A percentile compares a stretch with the other conserved stretches of the same genome.
phyloP scores from a whole-genome alignment of 2,113 vertebrate species.

The Odocoileus hemionus region DNA sequence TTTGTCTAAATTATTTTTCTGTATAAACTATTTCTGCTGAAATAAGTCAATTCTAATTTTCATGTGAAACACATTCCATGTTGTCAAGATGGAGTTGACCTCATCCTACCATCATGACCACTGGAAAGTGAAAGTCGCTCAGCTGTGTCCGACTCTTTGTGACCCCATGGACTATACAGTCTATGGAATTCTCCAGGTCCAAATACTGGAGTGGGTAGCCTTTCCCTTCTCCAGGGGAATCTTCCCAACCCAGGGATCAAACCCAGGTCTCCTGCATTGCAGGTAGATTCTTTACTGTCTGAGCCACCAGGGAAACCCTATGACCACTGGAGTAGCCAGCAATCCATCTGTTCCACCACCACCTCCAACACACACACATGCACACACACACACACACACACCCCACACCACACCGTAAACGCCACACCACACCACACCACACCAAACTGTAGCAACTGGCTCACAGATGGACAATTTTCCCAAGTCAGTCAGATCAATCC shows the following conservation, averaged over 20 bases:
- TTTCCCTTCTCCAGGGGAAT: neutral
- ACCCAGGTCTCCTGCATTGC: neutral
- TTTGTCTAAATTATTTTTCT: neutral
- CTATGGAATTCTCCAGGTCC: neutral
- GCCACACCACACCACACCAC: neutral
- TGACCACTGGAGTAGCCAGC: neutral
- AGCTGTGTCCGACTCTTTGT: neutral
- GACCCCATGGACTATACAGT: neutral
- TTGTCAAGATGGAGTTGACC: neutral
- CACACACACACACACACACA: too few relatives aligned
- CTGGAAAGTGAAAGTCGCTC: neutral
- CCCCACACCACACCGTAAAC: neutral
- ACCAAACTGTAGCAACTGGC: neutral
- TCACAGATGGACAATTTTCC: neutral
- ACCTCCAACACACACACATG: neutral
- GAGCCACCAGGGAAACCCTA: neutral
- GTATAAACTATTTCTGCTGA: neutral
- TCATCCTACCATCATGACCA: neutral
- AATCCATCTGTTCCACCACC: neutral
- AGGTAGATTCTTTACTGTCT: neutral
- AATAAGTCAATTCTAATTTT: neutral
- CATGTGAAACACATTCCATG: neutral
- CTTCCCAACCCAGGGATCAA: neutral
- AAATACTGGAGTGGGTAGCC: neutral
- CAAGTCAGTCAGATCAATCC: neutral